Evolutionary conservation across 2,888 invertebrate species (phyloP), one percentile per base, ranked within the genome.

Genomic region (Phortica okadai): DNA sequence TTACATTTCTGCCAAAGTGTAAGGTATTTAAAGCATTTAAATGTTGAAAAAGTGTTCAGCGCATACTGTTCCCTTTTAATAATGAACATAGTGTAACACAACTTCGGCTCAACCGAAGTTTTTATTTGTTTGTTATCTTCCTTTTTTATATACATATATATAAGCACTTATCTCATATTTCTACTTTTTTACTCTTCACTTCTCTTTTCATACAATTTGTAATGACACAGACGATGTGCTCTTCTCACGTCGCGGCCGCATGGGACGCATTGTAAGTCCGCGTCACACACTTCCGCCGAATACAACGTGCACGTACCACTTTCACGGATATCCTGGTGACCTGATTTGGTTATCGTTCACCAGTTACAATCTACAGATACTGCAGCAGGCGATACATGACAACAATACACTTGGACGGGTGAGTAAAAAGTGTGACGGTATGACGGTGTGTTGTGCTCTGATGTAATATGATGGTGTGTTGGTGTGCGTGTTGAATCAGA

Each of bases 301-400:
- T 89, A 96, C 97, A 76, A 96, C 96, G 66, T 97, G 97, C 92
- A 95, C 95, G 44, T 97, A 97, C 94, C 95, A 94, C 82, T 96
- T 97, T 90, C 94, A 94, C 89, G 97, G 97, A 44, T 94, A 94
- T 81, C 93, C 95, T 92, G 93, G 95, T 73, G 97, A 97, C 90
- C 93, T 95, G 79, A 94, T 97, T 76, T 97, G 97, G 97, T 93
- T 97, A 82, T 97, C 96, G 91, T 97, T 97, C 90, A 94, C 96
- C 81, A 96, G 96, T 81, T 97, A 96, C 92, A 95, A 95, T 83
- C 95, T 96, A 84, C 94, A 96, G 88, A 95, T 96, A 80, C 92
- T 96, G 79, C 92, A 95, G 83, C 92, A 92, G 78, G 94, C 94
- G 79, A 93, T 93, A 87, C 92, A 92, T 78, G 94, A 94, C 88